Percentiles rank a stretch among this genome's conserved stretches.
These are phyloP conservation scores for Capromys pilorides DNA, from an alignment of 2,797 vertebrate species.

Conservation along the genomic window DNA sequence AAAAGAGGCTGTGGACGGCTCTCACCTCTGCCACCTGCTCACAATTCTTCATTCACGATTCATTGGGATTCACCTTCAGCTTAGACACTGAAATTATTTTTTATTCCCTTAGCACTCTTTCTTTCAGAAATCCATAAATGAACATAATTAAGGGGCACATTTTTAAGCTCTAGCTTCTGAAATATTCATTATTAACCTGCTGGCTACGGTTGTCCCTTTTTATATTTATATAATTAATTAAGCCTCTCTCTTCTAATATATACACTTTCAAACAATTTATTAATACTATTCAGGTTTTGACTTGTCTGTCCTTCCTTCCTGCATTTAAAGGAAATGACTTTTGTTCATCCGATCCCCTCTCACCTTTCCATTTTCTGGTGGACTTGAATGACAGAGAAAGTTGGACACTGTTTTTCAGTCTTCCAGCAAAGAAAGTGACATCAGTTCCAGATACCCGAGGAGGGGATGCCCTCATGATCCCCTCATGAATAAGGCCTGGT, in stretches of 20 bases:
- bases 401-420: neutral
- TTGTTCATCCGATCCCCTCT: conserved; percentile 53
- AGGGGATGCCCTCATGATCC: too few relatives aligned
- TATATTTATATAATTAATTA: conserved; percentile 80
- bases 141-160: conserved; percentile 77
- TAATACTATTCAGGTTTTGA: conserved; percentile 76
- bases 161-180: conserved; percentile 80
- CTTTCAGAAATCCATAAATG: conserved; percentile 75
- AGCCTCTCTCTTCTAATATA: conserved; percentile 69
- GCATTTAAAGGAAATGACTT: conserved; percentile 65
- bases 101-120: conserved; percentile 70
- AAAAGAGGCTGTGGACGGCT: conserved; percentile 23
- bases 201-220: conserved; percentile 76
- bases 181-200: conserved; percentile 83
- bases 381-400: neutral
- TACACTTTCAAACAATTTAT: conserved; percentile 75
- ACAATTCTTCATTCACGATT: conserved; percentile 54
- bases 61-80: conserved; percentile 67
- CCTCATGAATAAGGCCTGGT: neutral
- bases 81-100: conserved; percentile 66
- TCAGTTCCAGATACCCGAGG: neutral
- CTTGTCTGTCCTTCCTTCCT: conserved; percentile 68
- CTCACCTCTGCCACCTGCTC: conserved; percentile 4
- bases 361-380: conserved; percentile 49
- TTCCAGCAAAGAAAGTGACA: neutral